Base-by-base conservation (phyloP, 1,140 invertebrate genomes). In the Calycopis cecrops region DNA sequence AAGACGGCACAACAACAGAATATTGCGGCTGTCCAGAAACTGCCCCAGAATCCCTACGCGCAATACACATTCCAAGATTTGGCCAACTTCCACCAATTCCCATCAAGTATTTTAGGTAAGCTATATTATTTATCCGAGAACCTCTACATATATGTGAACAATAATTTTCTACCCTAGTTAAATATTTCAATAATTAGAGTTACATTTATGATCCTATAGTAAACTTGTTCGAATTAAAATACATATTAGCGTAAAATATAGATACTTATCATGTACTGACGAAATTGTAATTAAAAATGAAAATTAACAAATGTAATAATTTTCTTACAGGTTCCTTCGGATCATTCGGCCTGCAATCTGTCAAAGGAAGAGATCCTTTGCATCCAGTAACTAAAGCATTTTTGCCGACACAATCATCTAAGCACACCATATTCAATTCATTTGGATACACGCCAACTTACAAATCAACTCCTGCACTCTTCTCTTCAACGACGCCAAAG, bases 101-200 rank as follows among this genome's bases (percentile, higher is more conserved):
- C 87, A 59, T 70, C 83, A 40, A 87, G 73, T 55, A 79, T 88
- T 59, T 76, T 89, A 83, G 86, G 87, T 81, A 69, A 67, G 48
- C 59, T 42, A 35, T 18, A 33, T 50, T 48, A 4, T 4, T 44
- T n/a, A 48, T 34, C 16, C n/a, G 9, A 12, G 3, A 17, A 16
- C 40, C 17, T 7, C 9, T 44, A 10, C 11, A 44, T 40, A 40
- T 40, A 12, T 40, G 6, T n/a, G 3, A 38, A 38, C 37, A 9
- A 38, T n/a, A n/a, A 38, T 38, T 38, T n/a, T 38, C 2, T n/a
- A 10, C 1, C 12, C 1, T 1, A 9, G 2, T n/a, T n/a, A 12
- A 38, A n/a, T 38, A 38, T 38, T n/a, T 3, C 37, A 38, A 33
- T 18, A 33, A 0, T 9, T 28, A 3, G 21, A 6, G 21, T 35